phyloP scores from a whole-genome alignment of 2,888 invertebrate species.

The Nycteola revayana region DNA sequence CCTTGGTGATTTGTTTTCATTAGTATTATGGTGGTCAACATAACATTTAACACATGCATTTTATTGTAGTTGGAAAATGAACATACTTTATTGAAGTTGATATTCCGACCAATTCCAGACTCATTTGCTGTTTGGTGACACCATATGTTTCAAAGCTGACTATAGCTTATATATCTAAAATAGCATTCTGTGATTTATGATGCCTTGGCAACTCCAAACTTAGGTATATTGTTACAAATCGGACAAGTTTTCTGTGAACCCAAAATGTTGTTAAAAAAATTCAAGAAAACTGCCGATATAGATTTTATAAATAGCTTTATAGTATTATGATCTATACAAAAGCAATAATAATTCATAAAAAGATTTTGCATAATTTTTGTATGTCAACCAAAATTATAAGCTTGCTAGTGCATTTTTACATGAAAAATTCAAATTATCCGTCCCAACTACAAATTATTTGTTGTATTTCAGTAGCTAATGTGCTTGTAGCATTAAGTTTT shows the following conservation, averaged over 20 bases:
- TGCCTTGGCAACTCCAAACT: constrained; percentile 62
- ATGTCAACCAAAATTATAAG: constrained; percentile 23
- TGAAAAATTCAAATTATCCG: constrained; percentile 42
- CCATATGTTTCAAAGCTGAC: constrained; percentile 7
- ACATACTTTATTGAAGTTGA: constrained; percentile 8
- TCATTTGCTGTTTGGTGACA: constrained; percentile 34
- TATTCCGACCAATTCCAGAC: constrained; percentile 24
- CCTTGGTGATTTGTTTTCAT: constrained; percentile 20
- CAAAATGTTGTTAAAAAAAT: constrained; percentile 30
- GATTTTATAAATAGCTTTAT: constrained; percentile 30
- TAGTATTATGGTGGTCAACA: constrained; percentile 42
- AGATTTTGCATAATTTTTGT: constrained; percentile 25
- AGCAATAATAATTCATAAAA: constrained; percentile 17
- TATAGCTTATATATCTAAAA: constrained; percentile 42
- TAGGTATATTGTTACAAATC: constrained; percentile 53
- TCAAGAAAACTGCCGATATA: constrained; percentile 41
- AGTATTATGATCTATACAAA: constrained; percentile 25
- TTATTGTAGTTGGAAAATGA: constrained; percentile 24
- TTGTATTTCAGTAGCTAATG: constrained; percentile 34
- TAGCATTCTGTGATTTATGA: constrained; percentile 68
- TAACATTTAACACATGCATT: constrained; percentile 34
- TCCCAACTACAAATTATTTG: constrained; percentile 46
- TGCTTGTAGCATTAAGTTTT: constrained; percentile 47
- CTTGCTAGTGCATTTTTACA: constrained; percentile 45
- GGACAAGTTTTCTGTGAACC: constrained; percentile 44